These are phyloP conservation scores for Botrylloides violaceus DNA, from an alignment of 23 tunicate species.

Conservation along the genomic window DNA sequence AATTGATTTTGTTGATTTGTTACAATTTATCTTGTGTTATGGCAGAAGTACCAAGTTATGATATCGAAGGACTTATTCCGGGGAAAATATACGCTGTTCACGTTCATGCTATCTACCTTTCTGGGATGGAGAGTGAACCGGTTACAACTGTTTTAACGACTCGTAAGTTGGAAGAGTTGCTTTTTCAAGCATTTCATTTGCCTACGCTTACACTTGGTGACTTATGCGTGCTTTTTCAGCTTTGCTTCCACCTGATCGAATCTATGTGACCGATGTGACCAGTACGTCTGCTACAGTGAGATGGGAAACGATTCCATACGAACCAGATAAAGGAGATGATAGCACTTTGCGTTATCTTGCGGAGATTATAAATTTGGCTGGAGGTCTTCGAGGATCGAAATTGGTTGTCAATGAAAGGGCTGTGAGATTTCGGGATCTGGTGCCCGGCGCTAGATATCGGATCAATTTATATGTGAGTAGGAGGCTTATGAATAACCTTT, in stretches of 20 bases:
- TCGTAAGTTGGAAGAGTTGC: constrained; percentile 24
- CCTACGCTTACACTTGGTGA: no score
- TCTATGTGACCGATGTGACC: constrained; percentile 35
- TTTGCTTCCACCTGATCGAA: constrained; percentile 31
- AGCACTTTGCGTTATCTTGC: constrained; percentile 27
- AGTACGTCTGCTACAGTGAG: constrained; percentile 34
- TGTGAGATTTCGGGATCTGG: constrained; percentile 22
- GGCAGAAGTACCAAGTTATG: constrained; percentile 19
- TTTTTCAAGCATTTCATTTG: no score
- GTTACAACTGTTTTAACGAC: constrained; percentile 19
- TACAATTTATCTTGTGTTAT: not conserved
- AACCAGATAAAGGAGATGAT: constrained; percentile 17
- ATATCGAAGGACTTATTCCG: constrained; percentile 24
- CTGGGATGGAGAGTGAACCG: constrained; percentile 23
- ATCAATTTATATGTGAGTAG: constrained; percentile 24
- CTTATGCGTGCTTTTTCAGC: no score
- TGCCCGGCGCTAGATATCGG: constrained; percentile 30
- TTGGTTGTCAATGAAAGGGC: constrained; percentile 20
- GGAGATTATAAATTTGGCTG: constrained; percentile 31
- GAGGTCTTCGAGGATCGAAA: constrained; percentile 20
- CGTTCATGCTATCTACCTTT: constrained; percentile 27
- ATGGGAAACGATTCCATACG: constrained; percentile 32
- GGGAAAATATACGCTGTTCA: constrained; percentile 30
- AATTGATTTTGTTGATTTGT: not conserved
- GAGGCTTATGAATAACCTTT: no score